phyloP scores from a whole-genome alignment of 2,797 vertebrate species.

The Enteromius treurensis region DNA sequence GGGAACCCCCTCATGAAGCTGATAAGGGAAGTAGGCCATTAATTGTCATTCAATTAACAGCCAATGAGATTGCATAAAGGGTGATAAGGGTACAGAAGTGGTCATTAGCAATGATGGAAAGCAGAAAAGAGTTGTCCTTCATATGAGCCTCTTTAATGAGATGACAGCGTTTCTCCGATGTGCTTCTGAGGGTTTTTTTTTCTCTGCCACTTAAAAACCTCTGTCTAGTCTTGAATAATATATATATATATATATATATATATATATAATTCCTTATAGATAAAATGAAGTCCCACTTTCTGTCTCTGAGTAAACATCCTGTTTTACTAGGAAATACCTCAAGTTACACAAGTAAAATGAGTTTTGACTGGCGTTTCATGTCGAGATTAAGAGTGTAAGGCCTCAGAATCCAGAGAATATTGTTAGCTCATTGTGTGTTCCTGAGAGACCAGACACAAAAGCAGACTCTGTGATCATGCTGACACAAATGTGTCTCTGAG shows the following conservation, averaged over 20 bases:
- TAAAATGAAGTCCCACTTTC: not conserved
- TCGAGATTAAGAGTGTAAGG: not conserved
- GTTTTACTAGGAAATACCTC: not conserved
- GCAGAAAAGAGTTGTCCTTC: slow-evolving; percentile 36
- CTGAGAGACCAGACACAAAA: slow-evolving; percentile 44
- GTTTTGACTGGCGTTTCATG: not conserved
- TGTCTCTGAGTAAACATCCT: not conserved
- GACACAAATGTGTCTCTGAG: slow-evolving; percentile 49
- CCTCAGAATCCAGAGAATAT: slow-evolving; percentile 26
- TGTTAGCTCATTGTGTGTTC: slow-evolving; percentile 37
- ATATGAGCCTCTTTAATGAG: slow-evolving; percentile 42
- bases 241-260: not conserved
- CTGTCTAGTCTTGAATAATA: not conserved
- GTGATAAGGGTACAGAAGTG: slow-evolving; percentile 55
- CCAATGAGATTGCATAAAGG: slow-evolving; percentile 48
- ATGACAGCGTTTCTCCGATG: slow-evolving; percentile 15
- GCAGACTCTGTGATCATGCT: slow-evolving; percentile 39
- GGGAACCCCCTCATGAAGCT: slow-evolving; percentile 57
- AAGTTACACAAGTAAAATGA: slow-evolving; percentile 3
- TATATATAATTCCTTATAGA: not conserved
- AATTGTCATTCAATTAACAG: slow-evolving; percentile 66
- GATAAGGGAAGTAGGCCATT: slow-evolving; percentile 59
- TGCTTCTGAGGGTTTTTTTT: slow-evolving; percentile 2
- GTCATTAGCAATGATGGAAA: slow-evolving; percentile 45
- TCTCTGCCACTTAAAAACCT: not conserved